Base-by-base conservation (phyloP, 2,888 invertebrate genomes). In the Salpingus planirostris region DNA sequence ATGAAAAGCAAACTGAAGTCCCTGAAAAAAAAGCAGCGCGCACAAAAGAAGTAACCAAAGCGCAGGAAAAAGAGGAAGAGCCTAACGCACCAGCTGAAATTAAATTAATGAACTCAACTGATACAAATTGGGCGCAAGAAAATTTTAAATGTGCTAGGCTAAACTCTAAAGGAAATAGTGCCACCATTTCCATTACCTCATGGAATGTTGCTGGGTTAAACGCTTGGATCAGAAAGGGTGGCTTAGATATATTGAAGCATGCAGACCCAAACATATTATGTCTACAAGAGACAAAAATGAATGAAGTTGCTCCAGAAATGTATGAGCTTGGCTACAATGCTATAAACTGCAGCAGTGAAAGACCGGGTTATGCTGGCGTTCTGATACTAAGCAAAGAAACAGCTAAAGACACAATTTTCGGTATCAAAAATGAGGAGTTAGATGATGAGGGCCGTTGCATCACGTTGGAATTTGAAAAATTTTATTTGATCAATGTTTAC, bases 201-300 rank as follows among this genome's bases (percentile, higher is more conserved):
- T 98, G 97, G 97, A 98, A 98, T 65, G 84, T 98, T n/a, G 91
- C 88, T 55, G 97, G 97, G 0, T 67, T 97, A 22, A 74, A 93
- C 45, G 88, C 95, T 1, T 88, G 92, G 78, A 51, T 89, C 21
- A 84, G 83, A 25, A 82, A 81, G 56, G 75, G 47, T 8, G 59
- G 62, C 2, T 23, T 56, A 12, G 40, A 48, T 11, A 89, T 79
- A 54, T 62, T 97, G 4, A 66, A 75, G 32, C 67, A 79, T 43
- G 92, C 92, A 62, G 73, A 85, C 46, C 90, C 97, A 1, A 95
- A 98, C 48, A 76, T 81, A 42, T 60, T 81, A n/a, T 81, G 80
- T 47, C 49, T 81, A 22, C 64, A 58, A 67, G 97, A 98, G 66
- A 86, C 81, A 0, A 96, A 96, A 67, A 95, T 95, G 59, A 68